These are phyloP conservation scores for Teleopsis dalmanni DNA, from an alignment of 1,140 invertebrate species.

Conservation along the genomic window DNA sequence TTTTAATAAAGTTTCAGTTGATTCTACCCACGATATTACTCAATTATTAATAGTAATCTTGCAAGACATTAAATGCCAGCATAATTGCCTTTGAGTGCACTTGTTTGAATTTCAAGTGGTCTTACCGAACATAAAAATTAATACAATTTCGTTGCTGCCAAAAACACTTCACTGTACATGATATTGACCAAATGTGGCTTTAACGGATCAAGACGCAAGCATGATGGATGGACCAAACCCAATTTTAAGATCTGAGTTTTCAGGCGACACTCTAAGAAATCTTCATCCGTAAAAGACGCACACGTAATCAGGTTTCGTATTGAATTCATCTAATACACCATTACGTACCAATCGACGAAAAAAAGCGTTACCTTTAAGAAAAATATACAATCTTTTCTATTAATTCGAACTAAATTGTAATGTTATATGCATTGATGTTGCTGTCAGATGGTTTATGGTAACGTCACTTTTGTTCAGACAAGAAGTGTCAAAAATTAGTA, in stretches of 20 bases:
- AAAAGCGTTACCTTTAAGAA: too few relatives aligned
- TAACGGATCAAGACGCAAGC: constrained; percentile 97
- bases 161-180: constrained; percentile 14
- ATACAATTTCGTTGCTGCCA: too few relatives aligned
- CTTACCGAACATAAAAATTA: constrained; percentile 45
- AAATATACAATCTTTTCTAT: too few relatives aligned
- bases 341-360: too few relatives aligned
- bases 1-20: too few relatives aligned
- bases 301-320: constrained; percentile 99
- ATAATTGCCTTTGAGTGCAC: too few relatives aligned
- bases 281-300: constrained; percentile 96
- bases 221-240: constrained; percentile 98
- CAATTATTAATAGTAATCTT: constrained; percentile 2
- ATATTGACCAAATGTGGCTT: constrained; percentile 91
- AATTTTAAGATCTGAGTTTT: constrained; percentile 99
- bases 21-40: too few relatives aligned
- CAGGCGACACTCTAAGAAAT: constrained; percentile 98
- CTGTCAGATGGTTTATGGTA: constrained; percentile 15
- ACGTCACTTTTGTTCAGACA: constrained; percentile 46
- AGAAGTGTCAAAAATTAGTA: constrained; percentile 60
- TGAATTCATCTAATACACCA: constrained; percentile 91
- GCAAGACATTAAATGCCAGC: constrained; percentile 42
- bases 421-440: background rate
- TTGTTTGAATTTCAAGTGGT: constrained; percentile 45
- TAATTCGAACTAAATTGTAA: too few relatives aligned